Evolutionary conservation across 2,888 invertebrate genomes (phyloP), one percentile per base, ranked within the genome.

Genomic region (Thymelicus sylvestris): DNA sequence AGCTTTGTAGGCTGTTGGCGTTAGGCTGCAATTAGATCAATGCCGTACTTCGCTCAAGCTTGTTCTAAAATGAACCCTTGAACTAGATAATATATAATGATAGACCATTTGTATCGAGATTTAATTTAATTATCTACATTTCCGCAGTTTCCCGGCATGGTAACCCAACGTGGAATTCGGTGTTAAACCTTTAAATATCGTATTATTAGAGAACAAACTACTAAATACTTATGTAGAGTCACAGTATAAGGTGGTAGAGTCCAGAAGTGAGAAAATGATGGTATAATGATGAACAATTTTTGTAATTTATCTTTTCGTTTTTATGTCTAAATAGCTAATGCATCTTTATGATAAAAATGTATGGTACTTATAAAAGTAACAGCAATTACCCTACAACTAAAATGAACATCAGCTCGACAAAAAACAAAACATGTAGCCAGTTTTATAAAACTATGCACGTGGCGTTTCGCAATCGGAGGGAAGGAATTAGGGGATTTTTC

Each of bases 401-500:
- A 31, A 31, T 24, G 57, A 31, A 57, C 57, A 57, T 13, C 31
- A 13, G 31, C 7, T 10, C 2, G 24, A 24, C 50, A 15, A 13
- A 39, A 64, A 12, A 57, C 10, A 57, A 48, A 57, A 64, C 15
- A 47, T 62, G 44, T 69, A 59, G 38, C 62, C n/a, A 38, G 39
- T 64, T 57, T 24, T 38, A 63, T 24, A 48, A 69, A 63, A 48
- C 47, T 63, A 57, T 47, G 63, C 63, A 63, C 63, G 62, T 68
- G 65, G 77, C 74, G 87, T 89, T 90, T 91, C 88, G 89, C 86
- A 87, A 90, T 89, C 87, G 83, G 77, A 78, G 82, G 83, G 83
- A 84, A 86, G 83, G 84, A 89, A 90, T 92, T 90, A 90, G 87
- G 89, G 87, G 87, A 86, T 91, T 91, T 91, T 91, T 91, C 86